Conservation (phyloP, 2,113 vertebrate species). For the Monopterus albus region DNA sequence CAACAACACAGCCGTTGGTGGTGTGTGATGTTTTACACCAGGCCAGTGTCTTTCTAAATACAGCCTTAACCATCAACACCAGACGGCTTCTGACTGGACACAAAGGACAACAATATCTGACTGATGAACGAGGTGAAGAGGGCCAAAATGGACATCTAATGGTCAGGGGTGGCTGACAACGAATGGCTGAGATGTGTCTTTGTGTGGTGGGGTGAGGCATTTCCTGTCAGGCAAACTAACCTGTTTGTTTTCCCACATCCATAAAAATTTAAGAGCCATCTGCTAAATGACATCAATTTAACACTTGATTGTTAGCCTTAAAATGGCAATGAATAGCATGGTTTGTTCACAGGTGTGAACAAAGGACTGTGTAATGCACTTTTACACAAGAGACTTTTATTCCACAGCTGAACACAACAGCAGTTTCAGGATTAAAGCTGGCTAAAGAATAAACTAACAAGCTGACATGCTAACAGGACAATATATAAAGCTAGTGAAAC, state of each 20-base stretch:
- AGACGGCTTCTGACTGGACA: constrained; percentile 32
- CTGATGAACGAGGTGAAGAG: constrained; percentile 46
- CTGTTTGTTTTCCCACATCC: constrained; percentile 43
- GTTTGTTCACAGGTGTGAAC: constrained; percentile 12
- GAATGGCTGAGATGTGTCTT: constrained; percentile 28
- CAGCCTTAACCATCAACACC: constrained; percentile 40
- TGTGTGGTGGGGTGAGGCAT: constrained; percentile 8
- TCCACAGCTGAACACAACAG: neutral
- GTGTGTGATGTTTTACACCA: no score
- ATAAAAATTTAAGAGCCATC: constrained; percentile 8
- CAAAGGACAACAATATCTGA: constrained; percentile 46
- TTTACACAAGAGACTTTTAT: neutral
- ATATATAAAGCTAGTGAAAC: neutral
- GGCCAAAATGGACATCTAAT: constrained; percentile 43
- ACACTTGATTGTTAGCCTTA: no score
- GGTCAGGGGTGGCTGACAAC: constrained; percentile 26
- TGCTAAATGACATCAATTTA: neutral
- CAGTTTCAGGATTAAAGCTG: neutral
- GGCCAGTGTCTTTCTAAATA: no score
- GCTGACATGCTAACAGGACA: neutral
- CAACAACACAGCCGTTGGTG: no score
- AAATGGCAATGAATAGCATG: neutral
- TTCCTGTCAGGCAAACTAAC: constrained; percentile 23
- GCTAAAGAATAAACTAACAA: neutral
- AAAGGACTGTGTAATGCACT: constrained; percentile 9